phyloP scores from a whole-genome alignment of 2,888 invertebrate species.

The Esperia sulphurella region DNA sequence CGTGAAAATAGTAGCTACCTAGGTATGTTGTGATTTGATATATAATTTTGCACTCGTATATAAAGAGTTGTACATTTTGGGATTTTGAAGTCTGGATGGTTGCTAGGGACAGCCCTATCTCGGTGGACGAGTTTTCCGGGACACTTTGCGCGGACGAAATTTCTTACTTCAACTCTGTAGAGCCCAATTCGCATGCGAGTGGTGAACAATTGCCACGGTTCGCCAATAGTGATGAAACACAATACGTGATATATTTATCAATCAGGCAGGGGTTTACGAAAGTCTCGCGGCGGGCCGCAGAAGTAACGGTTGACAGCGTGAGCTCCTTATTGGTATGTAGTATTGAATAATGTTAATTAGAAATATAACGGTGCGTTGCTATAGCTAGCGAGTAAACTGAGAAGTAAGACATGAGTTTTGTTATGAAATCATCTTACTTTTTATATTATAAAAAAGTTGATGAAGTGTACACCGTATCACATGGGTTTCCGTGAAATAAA shows the following conservation, averaged over 20 bases:
- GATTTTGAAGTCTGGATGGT: too few species aligned
- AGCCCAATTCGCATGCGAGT: slow-evolving; percentile 44
- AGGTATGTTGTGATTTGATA: too few species aligned
- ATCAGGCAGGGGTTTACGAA: slow-evolving; percentile 55
- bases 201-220: slow-evolving; percentile 33
- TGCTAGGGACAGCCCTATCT: neutral
- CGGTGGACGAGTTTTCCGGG: neutral
- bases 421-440: too few species aligned
- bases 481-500: too few species aligned
- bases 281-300: slow-evolving; percentile 31
- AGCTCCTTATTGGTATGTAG: slow-evolving; percentile 9
- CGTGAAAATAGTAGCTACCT: too few species aligned
- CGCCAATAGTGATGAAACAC: slow-evolving; percentile 53
- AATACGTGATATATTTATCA: slow-evolving; percentile 64
- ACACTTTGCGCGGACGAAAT: slow-evolving; percentile 4
- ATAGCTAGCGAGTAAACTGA: too few species aligned
- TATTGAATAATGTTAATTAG: slow-evolving; percentile 5
- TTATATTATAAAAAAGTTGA: too few species aligned
- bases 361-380: neutral
- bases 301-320: slow-evolving; percentile 33
- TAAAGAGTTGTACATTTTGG: too few species aligned
- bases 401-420: too few species aligned
- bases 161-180: slow-evolving; percentile 23
- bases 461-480: too few species aligned
- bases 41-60: too few species aligned